Conservation (phyloP, 2,797 vertebrate species). For the Liasis olivaceus region DNA sequence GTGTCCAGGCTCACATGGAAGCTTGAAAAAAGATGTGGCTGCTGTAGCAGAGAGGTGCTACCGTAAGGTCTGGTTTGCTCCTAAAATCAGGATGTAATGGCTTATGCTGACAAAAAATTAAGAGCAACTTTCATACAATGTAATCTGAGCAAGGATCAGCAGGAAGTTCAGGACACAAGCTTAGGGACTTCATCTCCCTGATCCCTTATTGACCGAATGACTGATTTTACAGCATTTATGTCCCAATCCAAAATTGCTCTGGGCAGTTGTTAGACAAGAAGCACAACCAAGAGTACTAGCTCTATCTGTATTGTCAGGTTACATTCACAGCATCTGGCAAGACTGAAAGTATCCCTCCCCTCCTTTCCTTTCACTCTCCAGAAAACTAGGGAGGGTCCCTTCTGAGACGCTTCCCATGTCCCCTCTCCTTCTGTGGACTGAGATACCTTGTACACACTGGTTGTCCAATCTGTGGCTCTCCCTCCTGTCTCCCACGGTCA, state of each 20-base stretch:
- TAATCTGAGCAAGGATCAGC: background rate
- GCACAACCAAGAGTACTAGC: too few relatives aligned
- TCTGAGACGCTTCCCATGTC: too few relatives aligned
- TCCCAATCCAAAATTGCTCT: background rate
- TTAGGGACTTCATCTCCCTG: background rate
- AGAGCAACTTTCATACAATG: background rate
- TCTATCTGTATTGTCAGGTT: too few relatives aligned
- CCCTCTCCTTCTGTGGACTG: too few relatives aligned
- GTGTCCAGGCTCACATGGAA: background rate
- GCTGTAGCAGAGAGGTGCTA: background rate
- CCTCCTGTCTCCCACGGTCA: too few relatives aligned
- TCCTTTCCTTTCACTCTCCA: too few relatives aligned
- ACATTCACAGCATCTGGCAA: too few relatives aligned
- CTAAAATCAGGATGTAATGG: background rate
- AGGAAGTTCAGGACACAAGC: background rate
- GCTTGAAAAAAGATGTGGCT: background rate
- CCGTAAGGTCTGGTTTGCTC: background rate
- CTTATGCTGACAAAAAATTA: background rate
- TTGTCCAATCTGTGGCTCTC: too few relatives aligned
- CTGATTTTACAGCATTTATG: background rate
- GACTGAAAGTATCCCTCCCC: too few relatives aligned
- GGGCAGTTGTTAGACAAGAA: background rate
- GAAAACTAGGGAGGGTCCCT: too few relatives aligned
- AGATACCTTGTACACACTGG: too few relatives aligned
- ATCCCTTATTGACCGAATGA: background rate